Evolutionary conservation across 2,888 invertebrate species (phyloP).

Genomic region (Antheraea assamensis): DNA sequence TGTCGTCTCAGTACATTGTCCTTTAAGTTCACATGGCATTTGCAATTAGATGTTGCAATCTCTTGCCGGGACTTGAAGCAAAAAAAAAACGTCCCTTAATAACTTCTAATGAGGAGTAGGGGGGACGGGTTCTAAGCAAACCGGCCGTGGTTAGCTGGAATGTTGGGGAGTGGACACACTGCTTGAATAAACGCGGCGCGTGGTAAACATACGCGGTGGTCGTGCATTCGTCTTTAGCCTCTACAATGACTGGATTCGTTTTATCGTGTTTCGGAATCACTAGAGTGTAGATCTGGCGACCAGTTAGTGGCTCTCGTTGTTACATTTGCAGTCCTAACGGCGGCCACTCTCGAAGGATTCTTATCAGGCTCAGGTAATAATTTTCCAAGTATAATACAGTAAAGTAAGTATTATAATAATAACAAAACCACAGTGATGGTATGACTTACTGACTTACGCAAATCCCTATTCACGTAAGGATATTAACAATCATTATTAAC

Average conservation of each 20-base stretch:
- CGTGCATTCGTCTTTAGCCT: neutral
- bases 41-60: conserved; percentile 61
- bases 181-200: conserved; percentile 1
- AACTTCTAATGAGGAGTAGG: conserved; percentile 34
- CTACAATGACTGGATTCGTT: neutral
- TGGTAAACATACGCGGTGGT: neutral
- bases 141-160: conserved; percentile 23
- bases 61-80: conserved; percentile 47
- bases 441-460: too few species aligned
- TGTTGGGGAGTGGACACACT: conserved; percentile 12
- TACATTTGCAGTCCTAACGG: neutral
- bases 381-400: neutral
- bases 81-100: conserved; percentile 66
- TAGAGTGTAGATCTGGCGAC: neutral
- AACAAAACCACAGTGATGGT: neutral
- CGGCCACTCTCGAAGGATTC: neutral
- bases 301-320: neutral
- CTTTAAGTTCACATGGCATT: conserved; percentile 22
- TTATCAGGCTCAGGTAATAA: neutral
- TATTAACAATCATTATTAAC: too few species aligned
- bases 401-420: neutral
- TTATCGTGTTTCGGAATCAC: neutral
- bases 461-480: too few species aligned
- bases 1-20: neutral
- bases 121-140: conserved; percentile 32